Evolutionary conservation across 2,888 invertebrate species (phyloP).

Genomic region (Ypsolopha sequella): DNA sequence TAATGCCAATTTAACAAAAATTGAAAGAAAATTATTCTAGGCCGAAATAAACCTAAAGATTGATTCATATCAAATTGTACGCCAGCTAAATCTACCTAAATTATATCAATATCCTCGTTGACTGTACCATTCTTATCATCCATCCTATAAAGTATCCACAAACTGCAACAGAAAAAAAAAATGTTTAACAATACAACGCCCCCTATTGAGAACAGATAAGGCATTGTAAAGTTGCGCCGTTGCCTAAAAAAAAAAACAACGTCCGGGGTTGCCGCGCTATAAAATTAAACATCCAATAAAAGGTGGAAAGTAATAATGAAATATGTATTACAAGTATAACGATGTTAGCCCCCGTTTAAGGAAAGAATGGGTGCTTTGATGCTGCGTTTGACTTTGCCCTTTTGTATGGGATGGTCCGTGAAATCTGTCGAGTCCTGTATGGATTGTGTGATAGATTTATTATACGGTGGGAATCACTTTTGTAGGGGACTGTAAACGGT

Average conservation of each 20-base stretch:
- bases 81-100: no score
- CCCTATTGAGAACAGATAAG: slow-evolving; percentile 41
- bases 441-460: slow-evolving; percentile 39
- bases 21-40: no score
- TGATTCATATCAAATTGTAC: no score
- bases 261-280: slow-evolving; percentile 50
- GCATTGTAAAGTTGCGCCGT: slow-evolving; percentile 29
- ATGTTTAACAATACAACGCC: slow-evolving; percentile 67
- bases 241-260: slow-evolving; percentile 29
- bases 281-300: slow-evolving; percentile 63
- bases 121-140: not conserved
- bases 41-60: no score
- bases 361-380: slow-evolving; percentile 48
- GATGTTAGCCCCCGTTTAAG: slow-evolving; percentile 61
- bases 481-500: slow-evolving; percentile 16
- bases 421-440: slow-evolving; percentile 47
- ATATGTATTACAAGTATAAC: slow-evolving; percentile 70
- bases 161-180: slow-evolving; percentile 34
- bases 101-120: slow-evolving; percentile 15
- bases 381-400: slow-evolving; percentile 58
- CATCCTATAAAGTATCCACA: slow-evolving; percentile 27
- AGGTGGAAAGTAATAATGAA: slow-evolving; percentile 66
- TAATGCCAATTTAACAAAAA: no score
- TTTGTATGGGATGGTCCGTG: slow-evolving; percentile 59
- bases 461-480: slow-evolving; percentile 25